These are phyloP conservation scores for Drosophila robusta DNA, from an alignment of 2,888 invertebrate genomes.

Conservation along the genomic window DNA sequence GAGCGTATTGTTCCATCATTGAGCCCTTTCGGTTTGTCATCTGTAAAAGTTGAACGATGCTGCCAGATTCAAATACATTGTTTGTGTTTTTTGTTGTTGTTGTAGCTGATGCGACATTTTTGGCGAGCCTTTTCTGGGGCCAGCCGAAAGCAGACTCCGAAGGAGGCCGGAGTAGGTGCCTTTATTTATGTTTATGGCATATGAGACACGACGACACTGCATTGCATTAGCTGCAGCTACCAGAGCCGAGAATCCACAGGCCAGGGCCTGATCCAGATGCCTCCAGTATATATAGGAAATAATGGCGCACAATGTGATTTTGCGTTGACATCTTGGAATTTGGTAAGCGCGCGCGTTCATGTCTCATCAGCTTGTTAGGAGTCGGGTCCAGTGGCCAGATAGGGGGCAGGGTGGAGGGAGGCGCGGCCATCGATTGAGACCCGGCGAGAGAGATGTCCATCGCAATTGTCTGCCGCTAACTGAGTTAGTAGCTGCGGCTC, in stretches of 20 bases:
- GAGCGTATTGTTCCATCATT: too few species aligned
- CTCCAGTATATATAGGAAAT: conserved; percentile 45
- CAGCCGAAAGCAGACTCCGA: conserved; percentile 14
- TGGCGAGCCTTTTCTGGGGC: conserved; percentile 29
- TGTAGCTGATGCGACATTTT: conserved; percentile 55
- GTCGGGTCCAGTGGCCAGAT: conserved; percentile 6
- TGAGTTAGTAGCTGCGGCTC: conserved; percentile 72
- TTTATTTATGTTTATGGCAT: conserved; percentile 83
- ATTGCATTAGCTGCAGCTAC: conserved; percentile 72
- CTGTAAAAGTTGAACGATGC: conserved; percentile 49
- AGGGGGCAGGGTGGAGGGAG: not conserved
- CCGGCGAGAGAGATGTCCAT: conserved; percentile 74
- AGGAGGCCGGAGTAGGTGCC: conserved; percentile 67
- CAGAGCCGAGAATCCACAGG: not conserved
- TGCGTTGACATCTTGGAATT: conserved; percentile 83
- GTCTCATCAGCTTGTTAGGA: conserved; percentile 83
- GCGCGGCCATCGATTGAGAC: conserved; percentile 38
- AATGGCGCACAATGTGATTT: conserved; percentile 83
- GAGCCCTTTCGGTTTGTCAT: conserved; percentile 35
- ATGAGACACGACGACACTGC: conserved; percentile 78
- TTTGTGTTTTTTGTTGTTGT: conserved; percentile 30
- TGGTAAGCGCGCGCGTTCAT: conserved; percentile 82
- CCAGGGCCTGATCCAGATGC: conserved; percentile 53
- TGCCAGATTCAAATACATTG: conserved; percentile 8
- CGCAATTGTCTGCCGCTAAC: conserved; percentile 74